These are phyloP conservation scores for Sphaerophoria rueppellii DNA, from an alignment of 2,888 invertebrate genomes.

Conservation along the genomic window DNA sequence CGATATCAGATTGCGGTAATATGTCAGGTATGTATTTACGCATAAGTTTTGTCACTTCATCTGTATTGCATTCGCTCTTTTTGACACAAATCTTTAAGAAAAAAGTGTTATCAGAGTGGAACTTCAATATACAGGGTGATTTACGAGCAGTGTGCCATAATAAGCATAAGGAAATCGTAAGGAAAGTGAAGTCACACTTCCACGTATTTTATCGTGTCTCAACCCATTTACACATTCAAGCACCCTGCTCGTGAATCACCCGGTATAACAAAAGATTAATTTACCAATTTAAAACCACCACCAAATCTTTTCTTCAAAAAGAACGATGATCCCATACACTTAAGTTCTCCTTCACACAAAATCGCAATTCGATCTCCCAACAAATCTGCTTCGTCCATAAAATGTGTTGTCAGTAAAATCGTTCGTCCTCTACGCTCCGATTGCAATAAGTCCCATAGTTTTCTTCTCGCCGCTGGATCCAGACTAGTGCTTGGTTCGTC, in stretches of 20 bases:
- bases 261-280: slow-evolving; percentile 16
- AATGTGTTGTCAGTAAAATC: slow-evolving; percentile 92
- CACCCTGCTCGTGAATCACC: neutral
- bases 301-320: slow-evolving; percentile 93
- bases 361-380: slow-evolving; percentile 94
- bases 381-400: slow-evolving; percentile 95
- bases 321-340: slow-evolving; percentile 91
- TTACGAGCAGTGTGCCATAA: too few relatives aligned
- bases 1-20: slow-evolving; percentile 87
- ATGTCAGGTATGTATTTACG: slow-evolving; percentile 86
- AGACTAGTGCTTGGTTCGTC: slow-evolving; percentile 93
- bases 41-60: slow-evolving; percentile 85
- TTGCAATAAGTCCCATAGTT: slow-evolving; percentile 92
- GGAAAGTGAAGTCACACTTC: too few relatives aligned
- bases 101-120: neutral
- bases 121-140: too few relatives aligned
- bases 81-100: slow-evolving; percentile 82
- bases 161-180: too few relatives aligned
- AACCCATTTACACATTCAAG: too few relatives aligned
- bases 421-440: slow-evolving; percentile 88
- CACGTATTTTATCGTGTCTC: too few relatives aligned
- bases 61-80: slow-evolving; percentile 82
- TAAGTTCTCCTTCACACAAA: slow-evolving; percentile 90
- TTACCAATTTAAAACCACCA: slow-evolving; percentile 90
- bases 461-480: slow-evolving; percentile 92